These are phyloP conservation scores for Jordanella pulchra DNA, from an alignment of 2,797 vertebrate species.

Conservation along the genomic window DNA sequence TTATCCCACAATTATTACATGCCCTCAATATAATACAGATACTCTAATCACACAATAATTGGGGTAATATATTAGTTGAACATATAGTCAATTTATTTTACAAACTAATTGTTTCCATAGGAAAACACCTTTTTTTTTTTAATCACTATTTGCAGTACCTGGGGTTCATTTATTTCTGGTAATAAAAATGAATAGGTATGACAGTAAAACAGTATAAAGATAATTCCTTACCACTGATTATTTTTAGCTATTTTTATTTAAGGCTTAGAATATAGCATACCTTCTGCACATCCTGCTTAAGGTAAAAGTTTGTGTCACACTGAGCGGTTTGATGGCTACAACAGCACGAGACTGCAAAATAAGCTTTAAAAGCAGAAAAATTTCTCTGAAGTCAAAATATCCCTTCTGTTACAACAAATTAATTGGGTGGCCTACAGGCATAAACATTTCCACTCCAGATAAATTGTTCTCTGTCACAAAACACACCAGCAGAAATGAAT, in stretches of 20 bases:
- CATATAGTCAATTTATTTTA: neutral
- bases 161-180: constrained; percentile 4
- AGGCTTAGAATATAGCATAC: neutral
- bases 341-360: constrained; percentile 2
- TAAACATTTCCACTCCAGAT: neutral
- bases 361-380: constrained; percentile 1
- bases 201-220: constrained; percentile 18
- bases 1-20: constrained; percentile 12
- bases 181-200: neutral
- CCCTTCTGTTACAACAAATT: neutral
- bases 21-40: neutral
- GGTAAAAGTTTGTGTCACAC: neutral
- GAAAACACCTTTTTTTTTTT: constrained; percentile 7
- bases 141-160: neutral
- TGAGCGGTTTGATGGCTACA: neutral
- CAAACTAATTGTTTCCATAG: neutral
- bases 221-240: constrained; percentile 28
- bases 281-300: neutral
- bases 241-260: neutral
- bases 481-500: neutral
- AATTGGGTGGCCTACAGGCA: constrained; percentile 8
- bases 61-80: neutral
- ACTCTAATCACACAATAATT: constrained; percentile 1
- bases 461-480: neutral
- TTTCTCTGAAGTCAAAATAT: constrained; percentile 7